phyloP scores from a whole-genome alignment of 2,888 invertebrate genomes.

The Eupithecia inturbata region DNA sequence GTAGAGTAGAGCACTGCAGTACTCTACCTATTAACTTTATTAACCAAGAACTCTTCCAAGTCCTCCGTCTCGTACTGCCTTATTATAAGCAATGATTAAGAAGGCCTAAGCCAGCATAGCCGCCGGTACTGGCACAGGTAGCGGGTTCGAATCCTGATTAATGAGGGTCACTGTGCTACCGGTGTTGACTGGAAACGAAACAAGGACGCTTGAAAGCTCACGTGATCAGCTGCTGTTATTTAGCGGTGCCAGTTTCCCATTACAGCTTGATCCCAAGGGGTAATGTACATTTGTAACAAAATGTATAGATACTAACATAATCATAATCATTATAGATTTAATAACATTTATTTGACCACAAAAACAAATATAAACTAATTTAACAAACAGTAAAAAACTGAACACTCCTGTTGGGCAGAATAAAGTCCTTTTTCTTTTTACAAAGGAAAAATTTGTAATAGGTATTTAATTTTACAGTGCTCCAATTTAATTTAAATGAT shows the following conservation, averaged over 20 bases:
- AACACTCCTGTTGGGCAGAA: too few relatives aligned
- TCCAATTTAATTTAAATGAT: too few relatives aligned
- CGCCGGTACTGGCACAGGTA: conserved; percentile 47
- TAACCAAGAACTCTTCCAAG: not conserved
- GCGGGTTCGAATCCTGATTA: conserved; percentile 58
- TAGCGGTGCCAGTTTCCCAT: not conserved
- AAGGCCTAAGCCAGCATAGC: conserved; percentile 9
- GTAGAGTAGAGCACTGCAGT: too few relatives aligned
- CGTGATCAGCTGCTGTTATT: not conserved
- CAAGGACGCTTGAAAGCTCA: not conserved
- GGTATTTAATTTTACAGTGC: too few relatives aligned
- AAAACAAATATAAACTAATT: too few relatives aligned
- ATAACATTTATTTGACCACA: too few relatives aligned
- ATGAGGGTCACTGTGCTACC: conserved; percentile 55
- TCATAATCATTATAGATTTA: not conserved
- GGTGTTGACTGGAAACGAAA: conserved; percentile 46
- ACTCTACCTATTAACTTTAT: not conserved
- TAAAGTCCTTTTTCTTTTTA: too few relatives aligned
- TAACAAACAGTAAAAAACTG: too few relatives aligned
- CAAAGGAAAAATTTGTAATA: too few relatives aligned
- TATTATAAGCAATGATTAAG: conserved; percentile 35
- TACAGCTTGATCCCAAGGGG: not conserved
- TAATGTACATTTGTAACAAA: not conserved
- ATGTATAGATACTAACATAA: not conserved
- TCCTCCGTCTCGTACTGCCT: not conserved